These are phyloP conservation scores for Callopanchax toddi DNA, from an alignment of 2,113 vertebrate genomes.

Conservation along the genomic window DNA sequence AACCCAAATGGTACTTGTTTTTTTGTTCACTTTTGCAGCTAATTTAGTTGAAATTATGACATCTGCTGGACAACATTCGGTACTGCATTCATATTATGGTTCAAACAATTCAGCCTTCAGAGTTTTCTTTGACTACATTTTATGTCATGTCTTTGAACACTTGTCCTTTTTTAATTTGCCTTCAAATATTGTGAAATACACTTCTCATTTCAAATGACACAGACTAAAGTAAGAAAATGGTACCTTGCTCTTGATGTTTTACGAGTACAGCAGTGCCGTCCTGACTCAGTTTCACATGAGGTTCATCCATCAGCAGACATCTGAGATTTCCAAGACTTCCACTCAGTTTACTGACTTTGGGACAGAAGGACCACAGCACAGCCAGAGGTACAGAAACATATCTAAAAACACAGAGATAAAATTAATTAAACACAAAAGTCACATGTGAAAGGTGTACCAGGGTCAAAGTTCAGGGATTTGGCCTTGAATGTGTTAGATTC, in stretches of 20 bases:
- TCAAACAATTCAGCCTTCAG: not conserved
- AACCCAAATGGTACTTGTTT: no score
- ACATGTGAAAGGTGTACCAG: no score
- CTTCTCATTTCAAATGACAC: not conserved
- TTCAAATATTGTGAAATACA: not conserved
- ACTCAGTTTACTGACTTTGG: conserved; percentile 81
- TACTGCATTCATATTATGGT: not conserved
- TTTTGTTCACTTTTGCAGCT: no score
- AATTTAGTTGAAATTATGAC: not conserved
- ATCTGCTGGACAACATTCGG: conserved; percentile 10
- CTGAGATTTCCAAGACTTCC: conserved; percentile 75
- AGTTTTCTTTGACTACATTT: no score
- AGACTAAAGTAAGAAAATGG: not conserved
- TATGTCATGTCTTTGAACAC: no score
- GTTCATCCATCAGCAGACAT: conserved; percentile 70
- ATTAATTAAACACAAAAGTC: not conserved
- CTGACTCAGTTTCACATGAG: conserved; percentile 73
- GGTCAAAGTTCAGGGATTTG: no score
- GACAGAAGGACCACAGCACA: conserved; percentile 78
- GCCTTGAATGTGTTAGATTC: no score
- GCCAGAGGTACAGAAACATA: conserved; percentile 82
- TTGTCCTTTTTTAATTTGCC: not conserved
- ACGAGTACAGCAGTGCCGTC: conserved; percentile 80
- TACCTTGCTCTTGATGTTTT: conserved; percentile 47
- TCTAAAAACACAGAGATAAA: no score